Evolutionary conservation across 1,140 invertebrate genomes (phyloP).

Genomic region (Daktulosphaira vitifoliae): DNA sequence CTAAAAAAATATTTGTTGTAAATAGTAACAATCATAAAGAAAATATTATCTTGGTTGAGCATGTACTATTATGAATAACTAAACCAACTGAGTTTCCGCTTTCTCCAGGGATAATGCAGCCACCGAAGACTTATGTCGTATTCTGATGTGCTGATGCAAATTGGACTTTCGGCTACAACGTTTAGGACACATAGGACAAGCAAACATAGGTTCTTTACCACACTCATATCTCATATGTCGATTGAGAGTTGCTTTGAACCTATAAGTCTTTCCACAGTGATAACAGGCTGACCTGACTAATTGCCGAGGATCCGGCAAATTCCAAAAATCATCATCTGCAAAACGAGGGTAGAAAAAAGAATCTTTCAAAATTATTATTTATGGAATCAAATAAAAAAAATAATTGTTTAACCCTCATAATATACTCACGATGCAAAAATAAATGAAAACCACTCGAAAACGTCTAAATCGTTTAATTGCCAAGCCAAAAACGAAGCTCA

Average conservation of each 20-base stretch:
- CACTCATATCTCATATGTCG: slow-evolving; percentile 45
- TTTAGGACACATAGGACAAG: slow-evolving; percentile 38
- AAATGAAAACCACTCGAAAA: too few species aligned
- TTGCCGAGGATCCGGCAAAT: slow-evolving; percentile 11
- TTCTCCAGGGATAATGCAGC: background rate
- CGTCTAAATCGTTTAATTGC: too few species aligned
- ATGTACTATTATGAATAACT: too few species aligned
- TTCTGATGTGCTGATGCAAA: slow-evolving; percentile 30
- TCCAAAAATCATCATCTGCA: slow-evolving; percentile 14
- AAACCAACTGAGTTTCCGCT: background rate
- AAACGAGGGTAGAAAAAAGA: too few species aligned
- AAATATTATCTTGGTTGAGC: too few species aligned
- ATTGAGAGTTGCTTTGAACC: slow-evolving; percentile 38
- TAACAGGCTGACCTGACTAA: slow-evolving; percentile 24
- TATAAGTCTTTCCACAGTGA: slow-evolving; percentile 30
- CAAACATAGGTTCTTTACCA: slow-evolving; percentile 41
- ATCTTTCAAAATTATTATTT: too few species aligned
- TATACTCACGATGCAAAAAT: too few species aligned
- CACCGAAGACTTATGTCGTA: slow-evolving; percentile 14
- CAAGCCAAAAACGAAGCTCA: too few species aligned
- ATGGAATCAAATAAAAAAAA: too few species aligned
- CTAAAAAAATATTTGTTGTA: too few species aligned
- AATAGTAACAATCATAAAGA: too few species aligned
- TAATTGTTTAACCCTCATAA: too few species aligned
- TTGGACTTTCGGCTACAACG: slow-evolving; percentile 29